These are phyloP conservation scores for Epizoanthus scotinus DNA, from an alignment of 92 coral and sea anemone species.

Conservation along the genomic window DNA sequence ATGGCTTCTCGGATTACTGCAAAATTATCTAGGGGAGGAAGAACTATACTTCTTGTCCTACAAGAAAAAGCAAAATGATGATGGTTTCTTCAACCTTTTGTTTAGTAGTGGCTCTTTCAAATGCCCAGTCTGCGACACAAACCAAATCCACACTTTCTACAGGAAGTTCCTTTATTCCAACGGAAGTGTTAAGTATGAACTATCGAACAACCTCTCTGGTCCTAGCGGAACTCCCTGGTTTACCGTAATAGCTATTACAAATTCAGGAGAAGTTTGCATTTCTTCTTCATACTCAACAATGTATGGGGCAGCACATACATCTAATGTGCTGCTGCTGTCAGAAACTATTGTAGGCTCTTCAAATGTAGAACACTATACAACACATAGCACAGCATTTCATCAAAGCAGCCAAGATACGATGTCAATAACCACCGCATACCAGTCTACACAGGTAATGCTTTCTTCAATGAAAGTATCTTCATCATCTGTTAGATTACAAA, in stretches of 20 bases:
- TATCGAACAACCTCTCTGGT: neutral
- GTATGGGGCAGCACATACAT: neutral
- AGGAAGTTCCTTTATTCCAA: slow-evolving; percentile 4
- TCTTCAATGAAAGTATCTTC: neutral
- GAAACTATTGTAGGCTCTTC: neutral
- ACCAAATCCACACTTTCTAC: neutral
- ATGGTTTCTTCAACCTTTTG: neutral
- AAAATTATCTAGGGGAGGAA: neutral
- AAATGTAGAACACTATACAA: neutral
- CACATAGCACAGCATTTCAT: neutral
- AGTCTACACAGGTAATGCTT: neutral
- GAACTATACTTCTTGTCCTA: slow-evolving; percentile 2
- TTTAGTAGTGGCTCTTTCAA: slow-evolving; percentile 4
- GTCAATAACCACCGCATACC: neutral
- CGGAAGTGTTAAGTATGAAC: slow-evolving; percentile 13
- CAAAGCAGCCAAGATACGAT: neutral
- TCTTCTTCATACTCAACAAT: neutral
- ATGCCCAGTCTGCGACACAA: neutral
- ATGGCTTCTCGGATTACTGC: neutral
- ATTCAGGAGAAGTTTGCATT: neutral
- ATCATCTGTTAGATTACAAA: slow-evolving; percentile 1
- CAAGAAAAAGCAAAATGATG: neutral
- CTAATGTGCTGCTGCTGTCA: too few species aligned
- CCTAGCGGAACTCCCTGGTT: neutral
- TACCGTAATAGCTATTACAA: neutral